Conservation (phyloP, 2,113 vertebrate genomes). For the Conger conger region DNA sequence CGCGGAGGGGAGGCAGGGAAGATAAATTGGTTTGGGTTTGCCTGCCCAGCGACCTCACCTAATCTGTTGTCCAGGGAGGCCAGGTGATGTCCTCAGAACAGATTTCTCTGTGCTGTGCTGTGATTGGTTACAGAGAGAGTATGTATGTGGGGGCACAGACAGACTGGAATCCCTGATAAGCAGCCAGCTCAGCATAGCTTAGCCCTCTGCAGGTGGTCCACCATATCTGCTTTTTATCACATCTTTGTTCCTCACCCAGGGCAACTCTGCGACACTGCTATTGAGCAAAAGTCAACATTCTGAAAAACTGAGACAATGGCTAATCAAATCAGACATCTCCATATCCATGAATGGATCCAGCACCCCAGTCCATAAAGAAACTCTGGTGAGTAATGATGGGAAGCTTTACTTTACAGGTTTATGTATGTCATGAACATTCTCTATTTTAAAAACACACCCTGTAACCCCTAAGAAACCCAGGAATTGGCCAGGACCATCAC, state of each 20-base stretch:
- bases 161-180: conserved; percentile 12
- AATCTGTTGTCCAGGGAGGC: conserved; percentile 65
- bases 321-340: too few relatives aligned
- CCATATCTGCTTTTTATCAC: background rate
- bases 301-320: too few relatives aligned
- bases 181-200: background rate
- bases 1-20: conserved; percentile 44
- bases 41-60: conserved; percentile 54
- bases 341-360: too few relatives aligned
- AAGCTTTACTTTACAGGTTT: too few relatives aligned
- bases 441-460: too few relatives aligned
- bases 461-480: too few relatives aligned
- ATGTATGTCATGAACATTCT: too few relatives aligned
- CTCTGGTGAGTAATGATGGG: too few relatives aligned
- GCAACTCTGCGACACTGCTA: background rate
- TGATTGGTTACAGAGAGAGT: conserved; percentile 61
- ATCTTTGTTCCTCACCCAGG: background rate
- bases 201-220: background rate
- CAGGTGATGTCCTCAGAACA: conserved; percentile 56
- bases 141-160: conserved; percentile 30
- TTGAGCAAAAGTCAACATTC: background rate
- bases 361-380: too few relatives aligned
- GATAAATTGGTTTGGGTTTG: conserved; percentile 61
- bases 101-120: conserved; percentile 50
- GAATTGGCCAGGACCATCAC: too few relatives aligned